Evolutionary conservation across 2,888 invertebrate genomes (phyloP), one percentile per base, ranked within the genome.

Genomic region (Parnassius glacialis): DNA sequence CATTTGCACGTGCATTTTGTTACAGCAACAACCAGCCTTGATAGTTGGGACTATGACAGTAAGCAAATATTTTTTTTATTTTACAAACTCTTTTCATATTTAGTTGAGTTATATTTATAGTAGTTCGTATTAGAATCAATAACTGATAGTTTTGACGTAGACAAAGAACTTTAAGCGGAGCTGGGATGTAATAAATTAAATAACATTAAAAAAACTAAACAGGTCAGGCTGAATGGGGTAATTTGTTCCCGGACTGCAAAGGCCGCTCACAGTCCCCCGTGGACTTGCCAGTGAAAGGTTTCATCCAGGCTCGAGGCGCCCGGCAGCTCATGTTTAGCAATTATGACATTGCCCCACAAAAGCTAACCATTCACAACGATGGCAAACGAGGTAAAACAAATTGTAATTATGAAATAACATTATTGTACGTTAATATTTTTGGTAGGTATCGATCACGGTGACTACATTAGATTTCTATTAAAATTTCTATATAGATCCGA

Each of bases 211-310:
- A 25, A n/a, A 13, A 25, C 25, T 7, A 25, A 57, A 44, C 69
- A 88, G 89, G 70, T 60, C 87, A 87, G 65, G 20, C 2, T 0
- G 65, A 65, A n/a, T 89, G 89, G 89, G 9, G 50, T 0, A 60
- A 65, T 10, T 2, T 1, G 0, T 86, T 67, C 50, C 83, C 85
- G 0, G 64, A 68, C 0, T 89, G 89, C 50, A 76, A 69, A 0
- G 84, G 83, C 0, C 68, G 64, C 0, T 76, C 76, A 0, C 89
- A 89, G 61, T 89, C 89, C 0, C 89, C 89, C 0, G 78, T 89
- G 0, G 69, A 85, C 44, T 55, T 89, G 2, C 87, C 87, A 0
- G 56, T 67, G 0, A 34, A 50, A 1, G 80, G 80, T 0, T 65
- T 87, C 3, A 20, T 78, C 0, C 74, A 67, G 10, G 69, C 76